phyloP scores from a whole-genome alignment of 2,888 invertebrate species.

The Drosophila stalkeri region DNA sequence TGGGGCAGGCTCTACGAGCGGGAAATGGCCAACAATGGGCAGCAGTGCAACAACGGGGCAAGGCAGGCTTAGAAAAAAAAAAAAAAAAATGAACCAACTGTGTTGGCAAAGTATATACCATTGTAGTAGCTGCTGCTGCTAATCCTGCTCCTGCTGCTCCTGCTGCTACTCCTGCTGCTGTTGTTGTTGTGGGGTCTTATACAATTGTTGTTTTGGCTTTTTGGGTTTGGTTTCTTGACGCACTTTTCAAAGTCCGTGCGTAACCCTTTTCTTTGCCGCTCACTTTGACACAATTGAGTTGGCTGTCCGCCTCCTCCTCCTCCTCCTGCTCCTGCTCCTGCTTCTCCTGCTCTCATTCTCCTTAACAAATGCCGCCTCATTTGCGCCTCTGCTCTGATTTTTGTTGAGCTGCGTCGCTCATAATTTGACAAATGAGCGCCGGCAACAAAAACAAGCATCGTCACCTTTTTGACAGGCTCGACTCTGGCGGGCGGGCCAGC shows the following conservation, averaged over 20 bases:
- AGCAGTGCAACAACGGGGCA: constrained; percentile 35
- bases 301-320: constrained; percentile 2
- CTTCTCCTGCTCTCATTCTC: constrained; percentile 10
- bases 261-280: constrained; percentile 33
- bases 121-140: constrained; percentile 8
- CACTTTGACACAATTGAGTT: constrained; percentile 49
- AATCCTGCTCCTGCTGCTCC: not conserved
- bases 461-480: constrained; percentile 74
- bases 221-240: constrained; percentile 31
- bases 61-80: not conserved
- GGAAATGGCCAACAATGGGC: constrained; percentile 36
- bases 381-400: constrained; percentile 75
- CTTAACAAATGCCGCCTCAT: constrained; percentile 70
- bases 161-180: not conserved
- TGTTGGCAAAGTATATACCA: constrained; percentile 19
- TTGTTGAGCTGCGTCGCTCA: constrained; percentile 61
- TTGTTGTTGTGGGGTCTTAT: not conserved
- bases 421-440: constrained; percentile 72
- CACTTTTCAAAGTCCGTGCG: constrained; percentile 46
- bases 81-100: not conserved
- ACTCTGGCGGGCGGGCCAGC: constrained; percentile 39
- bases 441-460: constrained; percentile 57
- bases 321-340: not conserved
- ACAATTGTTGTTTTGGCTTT: constrained; percentile 41
- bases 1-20: not conserved